Base-by-base conservation (phyloP, 2,888 invertebrate genomes). In the Asteroscopus sphinx region DNA sequence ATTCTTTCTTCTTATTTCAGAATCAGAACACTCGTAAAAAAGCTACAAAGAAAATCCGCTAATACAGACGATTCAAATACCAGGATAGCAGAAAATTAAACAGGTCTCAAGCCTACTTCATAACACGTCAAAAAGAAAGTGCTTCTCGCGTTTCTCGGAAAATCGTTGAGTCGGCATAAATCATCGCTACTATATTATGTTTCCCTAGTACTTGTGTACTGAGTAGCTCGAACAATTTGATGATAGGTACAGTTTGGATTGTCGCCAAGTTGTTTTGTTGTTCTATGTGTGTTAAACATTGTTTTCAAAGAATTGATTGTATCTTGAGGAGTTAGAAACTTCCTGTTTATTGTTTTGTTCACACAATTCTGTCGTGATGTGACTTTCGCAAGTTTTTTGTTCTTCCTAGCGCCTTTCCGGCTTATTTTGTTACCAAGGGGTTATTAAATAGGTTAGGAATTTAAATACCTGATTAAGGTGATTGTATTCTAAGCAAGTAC, bases 321-420 rank as follows among this genome's bases (percentile, higher is more conserved):
- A 64, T 76, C 69, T 54, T 30, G 17, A 32, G 36, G 33, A 52
- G 48, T 46, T 46, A 39, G 46, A 45, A 48, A 45, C 52, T 69
- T 76, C 63, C 67, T 64, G 61, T 76, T 72, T 73, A 71, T 74
- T 68, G 56, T 67, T 68, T 60, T 42, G 46, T 62, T 68, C 54
- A 32, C 52, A 39, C 53, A 39, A 44, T 49, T 42, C 17, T 12
- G 8, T 32, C 36, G 37, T 48, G 11, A 49, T 33, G 41, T 30
- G 39, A 51, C 30, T 44, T 28, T 21, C 8, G 4, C 6, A 4
- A 6, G 2, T 21, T 21, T 21, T 21, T 21, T 21, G 3, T 21
- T 21, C 4, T 21, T 21, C 21, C 21, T 21, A 2, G 21, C 21
- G 36, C 36, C 6, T 28, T 28, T 9, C 9, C 7, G 11, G 8